These are phyloP conservation scores for Microctonus brassicae DNA, from an alignment of 2,888 invertebrate genomes.

Conservation along the genomic window DNA sequence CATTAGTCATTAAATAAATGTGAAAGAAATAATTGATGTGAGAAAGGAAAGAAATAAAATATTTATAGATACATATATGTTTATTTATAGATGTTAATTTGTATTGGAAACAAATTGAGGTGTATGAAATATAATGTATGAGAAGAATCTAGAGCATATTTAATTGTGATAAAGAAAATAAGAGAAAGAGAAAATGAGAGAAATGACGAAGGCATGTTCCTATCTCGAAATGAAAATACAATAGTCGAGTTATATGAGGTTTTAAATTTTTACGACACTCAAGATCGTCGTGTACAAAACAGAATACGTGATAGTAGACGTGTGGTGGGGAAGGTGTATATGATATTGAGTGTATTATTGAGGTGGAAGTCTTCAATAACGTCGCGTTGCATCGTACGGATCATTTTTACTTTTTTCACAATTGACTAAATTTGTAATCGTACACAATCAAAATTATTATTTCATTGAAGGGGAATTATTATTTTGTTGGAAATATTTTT, in stretches of 20 bases:
- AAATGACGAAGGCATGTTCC: neutral
- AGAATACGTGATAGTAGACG: slow-evolving; percentile 18
- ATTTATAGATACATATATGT: no score
- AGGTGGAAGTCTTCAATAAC: slow-evolving; percentile 47
- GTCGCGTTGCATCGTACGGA: slow-evolving; percentile 21
- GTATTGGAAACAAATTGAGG: no score
- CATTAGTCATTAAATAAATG: no score
- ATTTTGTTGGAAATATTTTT: slow-evolving; percentile 3
- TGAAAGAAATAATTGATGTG: neutral
- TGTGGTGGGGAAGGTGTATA: slow-evolving; percentile 27
- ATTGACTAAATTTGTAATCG: no score
- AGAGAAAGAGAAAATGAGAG: neutral
- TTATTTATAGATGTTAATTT: no score
- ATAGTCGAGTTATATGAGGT: neutral
- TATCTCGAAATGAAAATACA: neutral
- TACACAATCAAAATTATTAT: no score
- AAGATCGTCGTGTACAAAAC: slow-evolving; percentile 11
- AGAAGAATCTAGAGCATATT: no score
- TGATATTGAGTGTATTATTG: slow-evolving; percentile 41
- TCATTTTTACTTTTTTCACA: slow-evolving; percentile 46
- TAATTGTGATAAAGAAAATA: no score
- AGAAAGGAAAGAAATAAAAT: neutral
- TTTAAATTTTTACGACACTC: slow-evolving; percentile 11
- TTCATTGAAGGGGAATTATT: no score
- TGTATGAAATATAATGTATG: no score